A percentile compares a stretch with the other conserved stretches of the same genome.
Conservation (phyloP, 2,888 invertebrate genomes). For the Phragmatobia fuliginosa region DNA sequence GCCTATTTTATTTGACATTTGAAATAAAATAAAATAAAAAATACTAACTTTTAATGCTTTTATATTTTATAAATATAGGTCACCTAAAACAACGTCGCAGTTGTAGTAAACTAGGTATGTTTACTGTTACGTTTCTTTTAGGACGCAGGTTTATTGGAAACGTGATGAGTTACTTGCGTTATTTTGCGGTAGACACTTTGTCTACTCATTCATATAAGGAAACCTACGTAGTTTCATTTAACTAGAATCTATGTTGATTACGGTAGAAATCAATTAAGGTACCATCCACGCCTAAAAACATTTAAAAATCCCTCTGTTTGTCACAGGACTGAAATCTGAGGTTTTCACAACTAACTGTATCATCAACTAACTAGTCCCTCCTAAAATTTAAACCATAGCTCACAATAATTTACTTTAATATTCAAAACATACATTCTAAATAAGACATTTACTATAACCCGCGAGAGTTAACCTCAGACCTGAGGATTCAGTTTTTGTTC, state of each 20-base stretch:
- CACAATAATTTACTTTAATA: no score
- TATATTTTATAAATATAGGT: no score
- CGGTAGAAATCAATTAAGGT: neutral
- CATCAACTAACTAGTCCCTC: no score
- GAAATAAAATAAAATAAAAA: neutral
- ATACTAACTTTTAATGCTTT: neutral
- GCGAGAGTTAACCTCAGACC: no score
- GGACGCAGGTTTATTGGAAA: conserved; percentile 42
- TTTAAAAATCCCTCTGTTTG: neutral
- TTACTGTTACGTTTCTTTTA: conserved; percentile 15
- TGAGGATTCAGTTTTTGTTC: no score
- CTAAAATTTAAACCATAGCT: no score
- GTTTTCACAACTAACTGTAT: no score
- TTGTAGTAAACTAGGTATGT: neutral
- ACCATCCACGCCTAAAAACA: no score
- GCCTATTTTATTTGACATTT: neutral
- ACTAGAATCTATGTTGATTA: neutral
- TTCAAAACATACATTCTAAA: no score
- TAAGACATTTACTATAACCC: no score
- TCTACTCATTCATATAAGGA: conserved; percentile 38
- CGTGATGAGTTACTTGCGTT: conserved; percentile 38
- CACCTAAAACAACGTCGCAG: neutral
- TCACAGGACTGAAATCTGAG: neutral
- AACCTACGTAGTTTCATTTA: conserved; percentile 19
- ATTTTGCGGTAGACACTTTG: conserved; percentile 42